These are phyloP conservation scores for Diarsia dahlii DNA, from an alignment of 2,888 invertebrate genomes.

Conservation along the genomic window DNA sequence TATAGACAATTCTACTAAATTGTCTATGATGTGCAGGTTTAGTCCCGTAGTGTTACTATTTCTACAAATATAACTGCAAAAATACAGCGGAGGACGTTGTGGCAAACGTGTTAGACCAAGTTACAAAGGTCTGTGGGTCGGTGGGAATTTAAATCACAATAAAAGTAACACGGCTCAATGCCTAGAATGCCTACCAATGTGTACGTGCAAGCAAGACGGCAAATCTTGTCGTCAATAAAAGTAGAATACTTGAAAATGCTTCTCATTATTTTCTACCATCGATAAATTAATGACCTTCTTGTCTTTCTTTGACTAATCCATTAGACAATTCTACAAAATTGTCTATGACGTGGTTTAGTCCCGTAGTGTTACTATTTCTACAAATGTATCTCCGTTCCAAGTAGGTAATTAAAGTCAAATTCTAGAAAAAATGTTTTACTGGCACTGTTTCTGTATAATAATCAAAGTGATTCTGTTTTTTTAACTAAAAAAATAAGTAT, in stretches of 20 bases:
- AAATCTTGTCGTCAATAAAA: too few species aligned
- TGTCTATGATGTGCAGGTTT: slow-evolving; percentile 7
- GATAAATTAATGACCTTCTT: too few species aligned
- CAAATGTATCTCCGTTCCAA: background rate
- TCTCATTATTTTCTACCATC: background rate
- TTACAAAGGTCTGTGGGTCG: too few species aligned
- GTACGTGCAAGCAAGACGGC: too few species aligned
- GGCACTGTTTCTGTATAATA: background rate
- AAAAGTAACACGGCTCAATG: too few species aligned
- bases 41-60: background rate
- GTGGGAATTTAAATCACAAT: too few species aligned
- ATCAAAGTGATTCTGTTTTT: background rate
- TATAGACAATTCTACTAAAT: background rate
- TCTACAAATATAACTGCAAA: background rate
- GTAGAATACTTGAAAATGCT: background rate
- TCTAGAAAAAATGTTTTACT: background rate
- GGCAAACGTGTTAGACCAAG: too few species aligned
- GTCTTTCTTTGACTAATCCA: too few species aligned
- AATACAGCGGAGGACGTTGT: too few species aligned
- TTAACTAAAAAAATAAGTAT: too few species aligned
- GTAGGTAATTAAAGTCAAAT: background rate
- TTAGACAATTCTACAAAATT: background rate
- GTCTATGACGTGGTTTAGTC: slow-evolving; percentile 2
- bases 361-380: background rate
- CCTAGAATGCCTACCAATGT: too few species aligned